These are phyloP conservation scores for Callopanchax toddi DNA, from an alignment of 2,113 vertebrate species.

Conservation along the genomic window DNA sequence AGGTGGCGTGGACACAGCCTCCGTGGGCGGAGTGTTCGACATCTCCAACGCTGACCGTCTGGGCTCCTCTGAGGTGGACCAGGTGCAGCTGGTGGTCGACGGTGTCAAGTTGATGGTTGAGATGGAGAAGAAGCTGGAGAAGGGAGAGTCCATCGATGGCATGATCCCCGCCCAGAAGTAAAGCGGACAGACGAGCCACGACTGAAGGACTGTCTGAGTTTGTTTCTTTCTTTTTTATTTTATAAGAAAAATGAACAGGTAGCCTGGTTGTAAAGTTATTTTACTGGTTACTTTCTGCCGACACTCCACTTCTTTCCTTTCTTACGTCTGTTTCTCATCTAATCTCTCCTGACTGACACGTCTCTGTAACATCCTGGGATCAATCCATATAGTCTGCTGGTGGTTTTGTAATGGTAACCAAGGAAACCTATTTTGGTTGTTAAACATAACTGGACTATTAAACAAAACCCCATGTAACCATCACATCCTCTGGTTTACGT, in stretches of 20 bases:
- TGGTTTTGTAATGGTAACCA: slow-evolving; percentile 64
- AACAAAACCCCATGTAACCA: slow-evolving; percentile 78
- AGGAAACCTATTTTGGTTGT: slow-evolving; percentile 70
- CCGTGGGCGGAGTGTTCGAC: slow-evolving; percentile 91
- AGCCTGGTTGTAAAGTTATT: slow-evolving; percentile 64
- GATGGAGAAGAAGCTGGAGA: slow-evolving; percentile 98
- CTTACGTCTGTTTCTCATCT: slow-evolving; percentile 24
- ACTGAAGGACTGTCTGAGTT: slow-evolving; percentile 57
- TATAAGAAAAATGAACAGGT: slow-evolving; percentile 64
- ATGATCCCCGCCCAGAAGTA: slow-evolving; percentile 98
- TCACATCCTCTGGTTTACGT: slow-evolving; percentile 40
- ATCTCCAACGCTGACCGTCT: slow-evolving; percentile 96
- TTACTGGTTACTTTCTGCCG: slow-evolving; percentile 44
- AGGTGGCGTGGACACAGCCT: slow-evolving; percentile 96
- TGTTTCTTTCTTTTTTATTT: slow-evolving; percentile 62
- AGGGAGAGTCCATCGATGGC: slow-evolving; percentile 90
- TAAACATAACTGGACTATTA: slow-evolving; percentile 75
- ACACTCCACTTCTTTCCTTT: slow-evolving; percentile 59
- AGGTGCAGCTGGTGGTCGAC: slow-evolving; percentile 97
- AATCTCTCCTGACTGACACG: slow-evolving; percentile 37
- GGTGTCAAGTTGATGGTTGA: slow-evolving; percentile 97
- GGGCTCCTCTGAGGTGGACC: slow-evolving; percentile 93
- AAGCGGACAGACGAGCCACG: slow-evolving; percentile 64
- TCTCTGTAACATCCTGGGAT: slow-evolving; percentile 83
- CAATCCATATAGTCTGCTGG: slow-evolving; percentile 70